A percentile compares a stretch with the other conserved stretches of the same genome.
Conservation (phyloP, 2,888 invertebrate species). For the Lomographa bimaculata region DNA sequence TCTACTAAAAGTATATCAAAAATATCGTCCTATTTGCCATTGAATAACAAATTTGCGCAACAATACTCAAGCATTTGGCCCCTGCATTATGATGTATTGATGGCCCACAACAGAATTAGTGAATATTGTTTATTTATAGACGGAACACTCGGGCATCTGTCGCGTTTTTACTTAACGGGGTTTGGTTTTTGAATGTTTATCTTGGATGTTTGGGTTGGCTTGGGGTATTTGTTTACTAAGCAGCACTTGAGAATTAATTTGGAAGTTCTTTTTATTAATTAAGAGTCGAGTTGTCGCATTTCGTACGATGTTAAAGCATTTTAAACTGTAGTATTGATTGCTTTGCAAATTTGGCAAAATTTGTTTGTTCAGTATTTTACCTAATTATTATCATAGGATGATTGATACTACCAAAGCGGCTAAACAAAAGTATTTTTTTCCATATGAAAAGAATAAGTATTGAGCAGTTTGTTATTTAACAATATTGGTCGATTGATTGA, state of each 20-base stretch:
- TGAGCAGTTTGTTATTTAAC: no score
- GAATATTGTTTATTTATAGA: conserved; percentile 68
- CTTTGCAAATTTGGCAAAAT: no score
- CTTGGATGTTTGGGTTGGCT: conserved; percentile 40
- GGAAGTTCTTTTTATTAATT: conserved; percentile 14
- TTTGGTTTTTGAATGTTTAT: conserved; percentile 48
- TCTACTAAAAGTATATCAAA: no score
- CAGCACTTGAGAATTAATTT: conserved; percentile 29
- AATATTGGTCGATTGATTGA: no score
- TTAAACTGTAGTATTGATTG: no score
- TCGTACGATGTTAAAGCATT: no score
- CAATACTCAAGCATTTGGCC: conserved; percentile 63
- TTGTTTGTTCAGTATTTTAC: no score
- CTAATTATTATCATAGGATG: no score
- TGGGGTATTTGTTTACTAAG: conserved; percentile 20
- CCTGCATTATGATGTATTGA: conserved; percentile 64
- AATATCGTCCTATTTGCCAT: conserved; percentile 27
- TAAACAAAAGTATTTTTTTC: no score
- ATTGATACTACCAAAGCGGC: no score
- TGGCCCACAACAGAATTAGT: conserved; percentile 63
- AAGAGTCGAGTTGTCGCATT: no score
- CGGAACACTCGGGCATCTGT: conserved; percentile 64
- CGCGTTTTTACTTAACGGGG: conserved; percentile 48
- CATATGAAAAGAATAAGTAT: no score
- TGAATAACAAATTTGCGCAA: conserved; percentile 44